Conservation (phyloP, 2,113 vertebrate genomes). For the Emydura subglobosa region DNA sequence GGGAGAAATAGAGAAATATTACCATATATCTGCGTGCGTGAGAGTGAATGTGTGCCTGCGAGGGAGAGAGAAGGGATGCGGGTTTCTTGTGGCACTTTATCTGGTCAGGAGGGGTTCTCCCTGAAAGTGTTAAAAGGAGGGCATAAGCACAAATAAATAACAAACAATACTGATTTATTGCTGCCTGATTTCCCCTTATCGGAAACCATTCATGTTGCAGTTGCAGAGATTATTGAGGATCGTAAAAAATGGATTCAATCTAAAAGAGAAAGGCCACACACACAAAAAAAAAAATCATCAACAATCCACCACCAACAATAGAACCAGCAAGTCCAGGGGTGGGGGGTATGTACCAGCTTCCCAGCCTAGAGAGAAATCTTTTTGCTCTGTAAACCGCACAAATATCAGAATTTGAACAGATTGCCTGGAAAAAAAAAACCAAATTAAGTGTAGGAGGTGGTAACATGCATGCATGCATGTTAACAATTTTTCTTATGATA, state of each 20-base stretch:
- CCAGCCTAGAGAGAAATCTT: neutral
- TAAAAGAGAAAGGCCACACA: slow-evolving; percentile 48
- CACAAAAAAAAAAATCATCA: slow-evolving; percentile 33
- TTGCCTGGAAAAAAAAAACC: slow-evolving; percentile 72
- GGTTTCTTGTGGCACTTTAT: slow-evolving; percentile 44
- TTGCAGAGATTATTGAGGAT: slow-evolving; percentile 64
- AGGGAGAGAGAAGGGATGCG: neutral
- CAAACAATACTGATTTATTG: slow-evolving; percentile 70
- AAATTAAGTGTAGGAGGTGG: slow-evolving; percentile 76
- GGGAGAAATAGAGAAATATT: neutral
- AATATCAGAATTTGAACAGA: slow-evolving; percentile 69
- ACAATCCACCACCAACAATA: neutral
- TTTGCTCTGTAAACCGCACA: slow-evolving; percentile 22
- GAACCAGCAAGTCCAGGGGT: neutral
- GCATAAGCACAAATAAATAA: slow-evolving; percentile 65
- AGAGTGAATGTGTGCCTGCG: neutral
- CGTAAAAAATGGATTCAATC: slow-evolving; percentile 67
- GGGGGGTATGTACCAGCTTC: neutral
- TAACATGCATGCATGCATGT: slow-evolving; percentile 72
- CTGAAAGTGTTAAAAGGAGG: slow-evolving; percentile 23
- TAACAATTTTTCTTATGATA: slow-evolving; percentile 81
- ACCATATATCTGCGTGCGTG: slow-evolving; percentile 9
- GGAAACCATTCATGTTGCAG: slow-evolving; percentile 73
- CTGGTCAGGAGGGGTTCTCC: slow-evolving; percentile 32
- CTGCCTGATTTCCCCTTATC: slow-evolving; percentile 69